phyloP scores from a whole-genome alignment of 53 echinoderm and acorn worm genomes.

The Zoroaster sp. region DNA sequence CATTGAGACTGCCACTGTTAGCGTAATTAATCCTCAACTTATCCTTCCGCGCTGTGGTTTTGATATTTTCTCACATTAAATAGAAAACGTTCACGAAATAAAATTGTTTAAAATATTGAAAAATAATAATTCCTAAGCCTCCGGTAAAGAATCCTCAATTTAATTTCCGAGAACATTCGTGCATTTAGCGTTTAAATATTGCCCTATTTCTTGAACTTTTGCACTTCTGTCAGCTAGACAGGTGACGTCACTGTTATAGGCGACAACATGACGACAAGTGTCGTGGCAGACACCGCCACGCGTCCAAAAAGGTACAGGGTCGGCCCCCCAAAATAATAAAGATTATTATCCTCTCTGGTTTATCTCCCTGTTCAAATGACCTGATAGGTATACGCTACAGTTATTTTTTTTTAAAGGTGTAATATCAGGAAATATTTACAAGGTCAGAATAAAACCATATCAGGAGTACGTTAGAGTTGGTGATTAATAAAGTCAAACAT shows the following conservation, averaged over 20 bases:
- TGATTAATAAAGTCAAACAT: too few relatives aligned
- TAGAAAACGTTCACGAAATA: neutral
- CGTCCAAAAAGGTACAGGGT: conserved; percentile 4
- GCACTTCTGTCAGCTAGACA: conserved; percentile 45
- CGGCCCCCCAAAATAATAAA: neutral
- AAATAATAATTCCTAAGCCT: neutral
- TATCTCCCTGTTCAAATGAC: too few relatives aligned
- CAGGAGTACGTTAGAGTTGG: too few relatives aligned
- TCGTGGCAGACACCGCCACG: conserved; percentile 17
- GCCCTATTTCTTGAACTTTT: conserved; percentile 47
- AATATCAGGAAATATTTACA: too few relatives aligned
- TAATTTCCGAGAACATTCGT: neutral
- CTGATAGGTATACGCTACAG: too few relatives aligned
- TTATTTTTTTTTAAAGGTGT: too few relatives aligned
- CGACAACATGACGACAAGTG: conserved; percentile 12
- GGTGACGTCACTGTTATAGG: conserved; percentile 51
- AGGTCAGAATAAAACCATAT: too few relatives aligned
- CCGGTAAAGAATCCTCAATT: neutral
- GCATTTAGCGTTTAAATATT: neutral
- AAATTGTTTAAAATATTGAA: neutral
- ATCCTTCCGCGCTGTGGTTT: conserved; percentile 38
- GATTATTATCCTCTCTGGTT: too few relatives aligned
- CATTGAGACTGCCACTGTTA: conserved; percentile 53
- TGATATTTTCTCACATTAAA: neutral
- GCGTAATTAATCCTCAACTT: conserved; percentile 42